Base-by-base conservation (phyloP, 2,113 vertebrate species). In the Eulacestoma nigropectus region DNA sequence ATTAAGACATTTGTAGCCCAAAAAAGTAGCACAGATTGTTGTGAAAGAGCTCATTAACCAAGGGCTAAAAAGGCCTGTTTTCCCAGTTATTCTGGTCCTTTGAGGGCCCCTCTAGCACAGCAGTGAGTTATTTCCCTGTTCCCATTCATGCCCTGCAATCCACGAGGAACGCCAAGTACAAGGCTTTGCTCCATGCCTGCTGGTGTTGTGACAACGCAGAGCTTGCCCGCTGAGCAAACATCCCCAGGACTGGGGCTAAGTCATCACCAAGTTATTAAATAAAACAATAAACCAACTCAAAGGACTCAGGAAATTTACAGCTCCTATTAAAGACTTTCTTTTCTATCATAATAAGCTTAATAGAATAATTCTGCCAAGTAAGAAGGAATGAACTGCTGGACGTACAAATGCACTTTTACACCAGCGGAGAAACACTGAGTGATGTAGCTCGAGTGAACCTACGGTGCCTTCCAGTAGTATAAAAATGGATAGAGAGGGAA, bases 151-250 rank as follows among this genome's bases (percentile, higher is more conserved):
- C 46, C 39, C 77, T 74, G 74, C 26, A 27, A 41, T 50, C 33
- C 59, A 32, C 3, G 4, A 70, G 6, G 64, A 59, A 42, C 0
- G 0, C 62, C 49, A 44, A 73, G 39, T 13, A 63, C 55, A 5
- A 59, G 63, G 57, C 74, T n/a, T 7, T 1, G 30, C 26, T 13
- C 0, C 0, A 20, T 56, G 67, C 44, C 70, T 63, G 49, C 57
- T 75, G 70, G 9, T 32, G 35, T 39, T 47, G n/a, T 30, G 27
- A 83, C 39, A 79, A 22, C 26, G 33, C 13, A 68, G 35, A 55
- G 23, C 79, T 83, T 4, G 4, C 44, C 53, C 1, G 0, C 70
- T 21, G 25, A 85, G 57, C 30, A 72, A 79, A 75, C 27, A 22
- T 33, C 57, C 42, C 23, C 27, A 42, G 21, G 27, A n/a, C 27